Conservation (phyloP, 1,140 invertebrate species). For the Drosophila guanche region DNA sequence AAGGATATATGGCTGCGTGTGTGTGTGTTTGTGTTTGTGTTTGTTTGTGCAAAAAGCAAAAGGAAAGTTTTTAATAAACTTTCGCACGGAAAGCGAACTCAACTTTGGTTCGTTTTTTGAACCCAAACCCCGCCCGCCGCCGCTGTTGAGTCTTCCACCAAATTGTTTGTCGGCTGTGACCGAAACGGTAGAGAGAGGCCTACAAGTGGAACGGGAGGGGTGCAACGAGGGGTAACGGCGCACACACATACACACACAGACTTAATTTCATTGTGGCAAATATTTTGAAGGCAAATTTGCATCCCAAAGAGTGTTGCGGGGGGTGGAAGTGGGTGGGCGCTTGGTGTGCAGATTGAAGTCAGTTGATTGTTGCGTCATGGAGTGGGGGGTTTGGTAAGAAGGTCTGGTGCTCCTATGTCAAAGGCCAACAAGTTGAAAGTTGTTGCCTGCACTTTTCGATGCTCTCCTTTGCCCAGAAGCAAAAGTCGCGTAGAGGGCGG, state of each 20-base stretch:
- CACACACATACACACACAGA: slow-evolving; percentile 26
- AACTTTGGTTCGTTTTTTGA: slow-evolving; percentile 38
- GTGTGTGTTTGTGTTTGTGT: slow-evolving; percentile 32
- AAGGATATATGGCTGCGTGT: slow-evolving; percentile 22
- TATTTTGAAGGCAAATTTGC: slow-evolving; percentile 68
- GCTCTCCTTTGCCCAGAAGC: slow-evolving; percentile 22
- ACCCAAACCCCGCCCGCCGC: neutral
- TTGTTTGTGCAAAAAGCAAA: slow-evolving; percentile 63
- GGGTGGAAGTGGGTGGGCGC: neutral
- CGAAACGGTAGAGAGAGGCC: slow-evolving; percentile 16
- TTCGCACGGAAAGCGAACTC: slow-evolving; percentile 78
- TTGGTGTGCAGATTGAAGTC: neutral
- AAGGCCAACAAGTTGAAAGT: slow-evolving; percentile 69
- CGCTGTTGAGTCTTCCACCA: slow-evolving; percentile 24
- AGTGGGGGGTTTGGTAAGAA: slow-evolving; percentile 13
- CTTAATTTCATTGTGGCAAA: slow-evolving; percentile 80
- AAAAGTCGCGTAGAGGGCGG: slow-evolving; percentile 16
- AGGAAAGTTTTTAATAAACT: slow-evolving; percentile 79
- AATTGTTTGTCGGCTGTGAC: slow-evolving; percentile 35
- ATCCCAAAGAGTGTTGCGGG: no score
- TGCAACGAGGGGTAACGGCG: slow-evolving; percentile 7
- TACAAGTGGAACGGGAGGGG: slow-evolving; percentile 51
- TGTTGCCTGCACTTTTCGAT: slow-evolving; percentile 51
- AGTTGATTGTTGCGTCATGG: slow-evolving; percentile 37
- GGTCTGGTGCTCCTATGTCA: slow-evolving; percentile 27